A percentile compares a stretch with the other conserved stretches of the same genome.
phyloP scores from a whole-genome alignment of 2,113 vertebrate genomes.

The Cygnus buccinator region DNA sequence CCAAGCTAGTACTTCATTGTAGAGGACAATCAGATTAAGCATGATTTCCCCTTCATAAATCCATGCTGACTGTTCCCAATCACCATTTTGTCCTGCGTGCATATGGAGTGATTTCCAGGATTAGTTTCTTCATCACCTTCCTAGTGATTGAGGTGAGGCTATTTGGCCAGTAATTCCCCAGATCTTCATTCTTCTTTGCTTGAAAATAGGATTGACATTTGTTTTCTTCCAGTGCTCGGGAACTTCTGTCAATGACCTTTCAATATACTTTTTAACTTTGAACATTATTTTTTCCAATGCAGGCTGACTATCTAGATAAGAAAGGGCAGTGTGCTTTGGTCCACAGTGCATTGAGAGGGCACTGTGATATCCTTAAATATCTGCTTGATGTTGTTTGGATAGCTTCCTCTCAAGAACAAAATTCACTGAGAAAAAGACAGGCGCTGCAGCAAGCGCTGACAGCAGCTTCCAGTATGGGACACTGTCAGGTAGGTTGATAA shows the following conservation, averaged over 20 bases:
- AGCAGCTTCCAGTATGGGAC: constrained; percentile 95
- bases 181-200: not conserved
- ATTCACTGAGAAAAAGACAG: constrained; percentile 82
- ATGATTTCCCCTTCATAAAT: not conserved
- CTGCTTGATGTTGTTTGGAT: constrained; percentile 86
- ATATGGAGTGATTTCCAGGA: not conserved
- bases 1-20: not conserved
- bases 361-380: constrained; percentile 86
- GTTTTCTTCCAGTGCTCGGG: not conserved
- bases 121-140: not conserved
- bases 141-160: not conserved
- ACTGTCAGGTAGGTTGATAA: constrained; percentile 82
- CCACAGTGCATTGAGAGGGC: constrained; percentile 91
- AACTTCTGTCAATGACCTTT: not conserved
- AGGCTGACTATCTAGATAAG: constrained; percentile 93
- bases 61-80: not conserved
- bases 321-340: constrained; percentile 94
- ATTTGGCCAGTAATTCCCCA: not conserved
- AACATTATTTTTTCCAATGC: not conserved
- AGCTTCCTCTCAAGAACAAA: constrained; percentile 75
- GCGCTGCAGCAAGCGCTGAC: constrained; percentile 92
- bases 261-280: not conserved
- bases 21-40: not conserved
- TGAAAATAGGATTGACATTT: not conserved
- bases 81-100: not conserved